Evolutionary conservation across 92 coral and sea anemone genomes (phyloP).

Genomic region (Heteractis magnifica): DNA sequence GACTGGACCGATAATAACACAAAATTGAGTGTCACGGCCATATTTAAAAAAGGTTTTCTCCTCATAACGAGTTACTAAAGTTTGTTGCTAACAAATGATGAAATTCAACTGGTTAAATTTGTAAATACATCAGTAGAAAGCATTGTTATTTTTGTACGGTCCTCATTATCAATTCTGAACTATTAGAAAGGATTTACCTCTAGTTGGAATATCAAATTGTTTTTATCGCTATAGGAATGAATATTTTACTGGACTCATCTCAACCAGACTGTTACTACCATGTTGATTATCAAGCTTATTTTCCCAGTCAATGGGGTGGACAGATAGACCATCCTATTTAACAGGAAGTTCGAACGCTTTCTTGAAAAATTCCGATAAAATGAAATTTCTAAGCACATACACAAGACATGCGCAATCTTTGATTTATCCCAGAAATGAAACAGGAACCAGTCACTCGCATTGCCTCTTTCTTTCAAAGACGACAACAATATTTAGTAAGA

Average conservation of each 20-base stretch:
- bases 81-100: not conserved
- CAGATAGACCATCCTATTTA: not conserved
- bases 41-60: not conserved
- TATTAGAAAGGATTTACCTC: not conserved
- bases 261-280: not conserved
- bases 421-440: not conserved
- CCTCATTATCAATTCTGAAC: not conserved
- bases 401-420: not conserved
- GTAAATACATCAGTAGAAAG: not conserved
- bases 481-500: too few species aligned
- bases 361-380: not conserved
- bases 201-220: not conserved
- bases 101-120: not conserved
- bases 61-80: not conserved
- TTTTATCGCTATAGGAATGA: not conserved
- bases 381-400: not conserved
- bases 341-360: not conserved
- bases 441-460: too few species aligned
- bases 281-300: not conserved
- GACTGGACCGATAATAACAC: too few species aligned
- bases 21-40: too few species aligned
- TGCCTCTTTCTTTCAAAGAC: too few species aligned
- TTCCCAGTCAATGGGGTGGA: slow-evolving; percentile 1
- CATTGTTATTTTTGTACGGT: not conserved
- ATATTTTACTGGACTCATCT: not conserved